A percentile compares a stretch with the other conserved stretches of the same genome.
These are phyloP conservation scores for Drepanosiphum platanoidis DNA, from an alignment of 2,888 invertebrate genomes.

Conservation along the genomic window DNA sequence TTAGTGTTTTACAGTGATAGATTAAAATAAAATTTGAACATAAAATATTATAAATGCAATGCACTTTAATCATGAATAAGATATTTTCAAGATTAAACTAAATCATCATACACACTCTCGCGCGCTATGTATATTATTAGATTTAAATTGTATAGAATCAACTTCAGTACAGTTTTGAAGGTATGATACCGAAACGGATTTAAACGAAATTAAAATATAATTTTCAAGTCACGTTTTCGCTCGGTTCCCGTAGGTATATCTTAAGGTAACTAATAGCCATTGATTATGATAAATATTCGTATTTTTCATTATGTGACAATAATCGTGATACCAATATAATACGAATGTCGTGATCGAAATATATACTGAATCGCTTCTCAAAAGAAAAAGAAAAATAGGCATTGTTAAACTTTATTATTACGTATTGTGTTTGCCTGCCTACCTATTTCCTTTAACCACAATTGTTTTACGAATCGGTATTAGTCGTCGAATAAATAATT, in stretches of 20 bases:
- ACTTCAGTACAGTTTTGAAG: not conserved
- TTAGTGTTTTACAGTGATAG: not conserved
- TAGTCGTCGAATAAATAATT: not conserved
- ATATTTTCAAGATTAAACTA: not conserved
- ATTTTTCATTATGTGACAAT: not conserved
- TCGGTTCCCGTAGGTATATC: slow-evolving; percentile 6
- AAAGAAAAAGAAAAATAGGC: not conserved
- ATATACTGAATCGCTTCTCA: not conserved
- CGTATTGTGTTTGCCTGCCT: too few species aligned
- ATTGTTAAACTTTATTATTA: not conserved
- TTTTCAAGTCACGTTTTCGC: slow-evolving; percentile 14
- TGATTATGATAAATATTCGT: slow-evolving; percentile 13
- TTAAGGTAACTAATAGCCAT: not conserved
- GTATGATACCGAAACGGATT: not conserved
- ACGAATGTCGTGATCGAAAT: not conserved
- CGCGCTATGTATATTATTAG: not conserved
- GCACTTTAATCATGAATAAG: not conserved
- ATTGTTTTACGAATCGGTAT: not conserved
- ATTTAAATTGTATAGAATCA: slow-evolving; percentile 2
- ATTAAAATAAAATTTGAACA: not conserved
- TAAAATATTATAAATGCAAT: not conserved
- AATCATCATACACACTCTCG: not conserved
- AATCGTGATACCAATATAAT: not conserved
- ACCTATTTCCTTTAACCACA: not conserved
- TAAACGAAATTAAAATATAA: slow-evolving; percentile 9